Base-by-base conservation (phyloP, 2,113 vertebrate genomes). In the Barbus barbus region DNA sequence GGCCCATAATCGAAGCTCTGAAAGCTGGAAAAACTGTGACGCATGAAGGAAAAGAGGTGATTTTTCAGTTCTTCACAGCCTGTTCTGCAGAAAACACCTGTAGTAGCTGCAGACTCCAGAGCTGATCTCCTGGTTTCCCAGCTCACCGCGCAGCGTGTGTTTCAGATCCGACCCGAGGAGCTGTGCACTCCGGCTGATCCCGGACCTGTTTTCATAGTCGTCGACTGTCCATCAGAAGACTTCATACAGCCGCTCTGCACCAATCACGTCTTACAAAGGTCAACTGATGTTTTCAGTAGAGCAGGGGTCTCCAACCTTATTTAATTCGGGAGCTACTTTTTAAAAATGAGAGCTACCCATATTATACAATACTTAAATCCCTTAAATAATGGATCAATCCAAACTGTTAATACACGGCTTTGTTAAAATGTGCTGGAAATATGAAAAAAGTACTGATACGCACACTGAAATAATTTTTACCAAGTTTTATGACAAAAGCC, bases 221-320 rank as follows among this genome's bases (percentile, higher is more conserved):
- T 97, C 0, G 96, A 99, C 79, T 99, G 98, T 92, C 97, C 98
- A 0, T 96, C 96, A 0, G 87, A 96, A 81, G 96, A 96, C 26
- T 99, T 98, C 63, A 85, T 98, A 26, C 86, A 93, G 6, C 92
- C 96, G 0, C 12, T 99, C 78, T 96, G 94, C 90, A 90, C 78
- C 86, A 93, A 91, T 78, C 88, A 75, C 61, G 78, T 88, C 74
- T 88, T 94, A 9, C 80, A 56, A 14, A 93, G 92, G 94, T 94
- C 58, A 77, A 20, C 16, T 26, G 31, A 14, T 9, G 4, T 56
- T 3, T 69, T 31, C 46, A 1, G 18, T 9, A 67, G n/a, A n/a
- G n/a, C n/a, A n/a, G n/a, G n/a, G n/a, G n/a, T n/a, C n/a, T n/a
- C n/a, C n/a, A n/a, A n/a, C n/a, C n/a, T n/a, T n/a, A n/a, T n/a